Percentiles rank a stretch among this genome's conserved stretches.
These are phyloP conservation scores for Aphrophora alni DNA, from an alignment of 2,888 invertebrate genomes.

Conservation along the genomic window DNA sequence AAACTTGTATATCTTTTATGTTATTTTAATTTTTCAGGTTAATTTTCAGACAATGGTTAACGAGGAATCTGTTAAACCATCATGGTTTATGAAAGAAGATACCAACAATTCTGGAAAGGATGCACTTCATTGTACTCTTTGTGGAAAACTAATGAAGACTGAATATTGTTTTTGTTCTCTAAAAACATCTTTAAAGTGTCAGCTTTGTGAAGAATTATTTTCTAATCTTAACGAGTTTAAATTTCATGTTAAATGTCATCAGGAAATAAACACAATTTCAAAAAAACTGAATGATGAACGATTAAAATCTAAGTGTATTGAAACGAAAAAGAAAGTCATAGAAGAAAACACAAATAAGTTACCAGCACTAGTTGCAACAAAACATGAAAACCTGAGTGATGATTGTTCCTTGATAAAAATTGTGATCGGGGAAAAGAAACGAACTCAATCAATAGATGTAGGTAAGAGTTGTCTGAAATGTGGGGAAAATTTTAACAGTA, in stretches of 20 bases:
- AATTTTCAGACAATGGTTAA: not conserved
- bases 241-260: not conserved
- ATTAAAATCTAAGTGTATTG: not conserved
- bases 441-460: not conserved
- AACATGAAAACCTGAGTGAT: not conserved
- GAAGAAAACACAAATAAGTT: not conserved
- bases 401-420: not conserved
- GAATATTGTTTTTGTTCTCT: slow-evolving; percentile 2
- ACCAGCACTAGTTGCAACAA: not conserved
- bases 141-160: not conserved
- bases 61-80: not conserved
- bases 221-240: not conserved
- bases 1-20: no score
- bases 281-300: not conserved
- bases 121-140: not conserved
- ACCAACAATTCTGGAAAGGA: not conserved
- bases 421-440: not conserved
- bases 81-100: not conserved
- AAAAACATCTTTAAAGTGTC: not conserved
- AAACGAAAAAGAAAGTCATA: not conserved
- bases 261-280: not conserved
- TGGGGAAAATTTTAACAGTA: not conserved
- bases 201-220: not conserved
- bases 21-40: not conserved
- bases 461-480: not conserved